Evolutionary conservation across 2,113 vertebrate genomes (phyloP).

Genomic region (Carettochelys insculpta): DNA sequence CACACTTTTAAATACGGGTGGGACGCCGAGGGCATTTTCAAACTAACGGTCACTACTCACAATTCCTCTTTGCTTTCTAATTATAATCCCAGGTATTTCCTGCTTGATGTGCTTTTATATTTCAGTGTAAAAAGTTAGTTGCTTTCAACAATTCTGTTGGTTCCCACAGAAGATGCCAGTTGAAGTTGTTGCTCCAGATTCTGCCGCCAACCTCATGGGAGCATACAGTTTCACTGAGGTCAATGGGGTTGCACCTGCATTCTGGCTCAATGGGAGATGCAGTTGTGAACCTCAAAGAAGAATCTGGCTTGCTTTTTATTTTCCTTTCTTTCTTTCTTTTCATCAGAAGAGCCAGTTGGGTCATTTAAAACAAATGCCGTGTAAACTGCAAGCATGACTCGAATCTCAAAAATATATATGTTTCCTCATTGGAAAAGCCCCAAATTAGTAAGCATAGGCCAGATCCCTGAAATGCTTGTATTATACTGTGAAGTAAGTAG

Average conservation of each 20-base stretch:
- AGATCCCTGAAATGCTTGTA: not conserved
- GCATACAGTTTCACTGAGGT: rapidly evolving
- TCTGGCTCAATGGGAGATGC: not conserved
- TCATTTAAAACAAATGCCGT: not conserved
- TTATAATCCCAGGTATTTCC: not conserved
- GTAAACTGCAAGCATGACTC: constrained; percentile 2
- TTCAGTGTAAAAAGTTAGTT: not conserved
- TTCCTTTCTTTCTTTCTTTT: not conserved
- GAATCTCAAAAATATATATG: not conserved
- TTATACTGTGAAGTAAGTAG: not conserved
- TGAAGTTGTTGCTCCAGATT: not conserved
- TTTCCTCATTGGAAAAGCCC: not conserved
- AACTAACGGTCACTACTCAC: not conserved
- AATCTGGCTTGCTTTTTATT: not conserved
- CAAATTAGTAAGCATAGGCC: not conserved
- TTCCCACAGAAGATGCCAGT: not conserved
- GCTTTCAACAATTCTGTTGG: not conserved
- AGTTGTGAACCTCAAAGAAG: not conserved
- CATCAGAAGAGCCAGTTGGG: not conserved
- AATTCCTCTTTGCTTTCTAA: not conserved
- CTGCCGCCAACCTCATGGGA: not conserved
- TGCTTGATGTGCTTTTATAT: not conserved
- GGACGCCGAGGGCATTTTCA: not conserved
- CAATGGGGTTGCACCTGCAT: not conserved
- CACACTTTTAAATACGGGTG: not conserved